Conservation (phyloP, 2,113 vertebrate genomes). For the Synodontis membranacea region DNA sequence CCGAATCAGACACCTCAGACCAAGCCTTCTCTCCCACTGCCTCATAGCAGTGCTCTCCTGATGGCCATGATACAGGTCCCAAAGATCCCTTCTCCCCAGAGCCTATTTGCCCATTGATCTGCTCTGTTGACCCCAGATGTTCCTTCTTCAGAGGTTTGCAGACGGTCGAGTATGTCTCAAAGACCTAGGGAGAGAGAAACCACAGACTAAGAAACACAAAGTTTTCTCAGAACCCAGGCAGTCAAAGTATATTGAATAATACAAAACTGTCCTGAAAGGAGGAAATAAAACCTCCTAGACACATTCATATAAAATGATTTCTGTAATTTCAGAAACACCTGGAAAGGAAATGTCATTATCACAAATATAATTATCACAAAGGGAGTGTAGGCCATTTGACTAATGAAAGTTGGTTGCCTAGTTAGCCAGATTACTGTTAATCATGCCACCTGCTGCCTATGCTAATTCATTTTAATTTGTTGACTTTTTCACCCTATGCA, state of each 20-base stretch:
- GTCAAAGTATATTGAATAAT: constrained; percentile 42
- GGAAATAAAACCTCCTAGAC: background rate
- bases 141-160: constrained; percentile 76
- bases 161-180: constrained; percentile 79
- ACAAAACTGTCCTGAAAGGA: constrained; percentile 31
- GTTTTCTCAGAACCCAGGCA: constrained; percentile 29
- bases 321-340: constrained; percentile 5
- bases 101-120: constrained; percentile 57
- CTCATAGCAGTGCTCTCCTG: constrained; percentile 70
- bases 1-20: constrained; percentile 63
- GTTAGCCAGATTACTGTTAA: background rate
- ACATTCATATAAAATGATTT: background rate
- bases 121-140: constrained; percentile 43
- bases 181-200: constrained; percentile 67
- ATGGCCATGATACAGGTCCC: constrained; percentile 41
- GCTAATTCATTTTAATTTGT: background rate
- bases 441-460: background rate
- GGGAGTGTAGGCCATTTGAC: background rate
- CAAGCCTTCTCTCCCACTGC: constrained; percentile 70
- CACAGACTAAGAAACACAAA: constrained; percentile 47
- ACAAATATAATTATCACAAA: background rate
- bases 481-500: background rate
- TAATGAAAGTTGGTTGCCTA: background rate
- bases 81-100: constrained; percentile 55
- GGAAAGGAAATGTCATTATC: background rate